Evolutionary conservation across 2,888 invertebrate species (phyloP).

Genomic region (Acrobasis consociella): DNA sequence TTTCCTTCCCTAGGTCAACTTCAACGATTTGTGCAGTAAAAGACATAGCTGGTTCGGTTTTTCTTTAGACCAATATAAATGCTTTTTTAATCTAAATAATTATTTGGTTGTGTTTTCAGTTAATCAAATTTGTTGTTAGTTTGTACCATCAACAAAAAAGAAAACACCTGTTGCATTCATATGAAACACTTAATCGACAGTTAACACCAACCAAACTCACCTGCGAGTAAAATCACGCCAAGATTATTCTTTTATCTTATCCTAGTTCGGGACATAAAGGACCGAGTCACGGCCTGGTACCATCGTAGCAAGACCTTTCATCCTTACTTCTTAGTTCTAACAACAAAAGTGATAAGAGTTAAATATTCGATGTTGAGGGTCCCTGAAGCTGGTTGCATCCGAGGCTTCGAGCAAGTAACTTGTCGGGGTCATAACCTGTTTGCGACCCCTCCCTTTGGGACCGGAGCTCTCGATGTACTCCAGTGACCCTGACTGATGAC

Average conservation of each 20-base stretch:
- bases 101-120: too few species aligned
- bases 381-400: slow-evolving; percentile 59
- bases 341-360: slow-evolving; percentile 39
- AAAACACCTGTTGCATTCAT: background rate
- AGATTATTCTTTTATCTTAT: slow-evolving; percentile 75
- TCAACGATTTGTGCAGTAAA: too few species aligned
- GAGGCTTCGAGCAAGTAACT: slow-evolving; percentile 78
- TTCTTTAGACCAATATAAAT: too few species aligned
- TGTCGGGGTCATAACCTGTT: slow-evolving; percentile 83
- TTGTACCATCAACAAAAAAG: too few species aligned
- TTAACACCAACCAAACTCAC: slow-evolving; percentile 34
- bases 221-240: slow-evolving; percentile 55
- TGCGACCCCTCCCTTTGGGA: slow-evolving; percentile 79
- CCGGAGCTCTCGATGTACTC: slow-evolving; percentile 65
- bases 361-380: slow-evolving; percentile 48
- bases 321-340: slow-evolving; percentile 36
- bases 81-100: too few species aligned
- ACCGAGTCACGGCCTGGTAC: slow-evolving; percentile 57
- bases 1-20: too few species aligned
- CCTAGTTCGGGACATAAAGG: slow-evolving; percentile 73
- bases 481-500: slow-evolving; percentile 66
- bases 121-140: too few species aligned
- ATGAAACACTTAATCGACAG: background rate
- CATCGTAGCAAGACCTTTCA: slow-evolving; percentile 46
- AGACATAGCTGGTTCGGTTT: too few species aligned